Percentiles rank a stretch among this genome's conserved stretches.
These are phyloP conservation scores for Corythornis leucogaster DNA, from an alignment of 2,797 vertebrate genomes.

Conservation along the genomic window DNA sequence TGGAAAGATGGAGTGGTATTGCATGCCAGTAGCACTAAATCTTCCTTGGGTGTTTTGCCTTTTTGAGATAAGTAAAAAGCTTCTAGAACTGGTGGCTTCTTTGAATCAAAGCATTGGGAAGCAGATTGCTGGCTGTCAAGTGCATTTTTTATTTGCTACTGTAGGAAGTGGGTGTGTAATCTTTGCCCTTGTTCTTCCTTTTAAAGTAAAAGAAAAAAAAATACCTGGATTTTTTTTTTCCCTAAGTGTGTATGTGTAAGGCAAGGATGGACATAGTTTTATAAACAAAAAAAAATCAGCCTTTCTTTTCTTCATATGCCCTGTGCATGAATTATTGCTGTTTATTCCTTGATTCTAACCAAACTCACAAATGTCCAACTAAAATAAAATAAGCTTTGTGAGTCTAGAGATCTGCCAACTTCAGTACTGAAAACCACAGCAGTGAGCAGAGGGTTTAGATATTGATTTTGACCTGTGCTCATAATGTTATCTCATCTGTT, in stretches of 20 bases:
- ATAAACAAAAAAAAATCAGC: background rate
- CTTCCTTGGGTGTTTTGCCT: background rate
- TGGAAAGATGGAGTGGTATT: background rate
- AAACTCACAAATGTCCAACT: background rate
- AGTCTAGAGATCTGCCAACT: background rate
- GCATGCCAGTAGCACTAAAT: background rate
- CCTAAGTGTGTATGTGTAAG: background rate
- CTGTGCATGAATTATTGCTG: background rate
- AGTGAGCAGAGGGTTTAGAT: background rate
- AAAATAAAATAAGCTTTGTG: background rate
- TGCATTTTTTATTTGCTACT: background rate
- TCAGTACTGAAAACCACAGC: slow-evolving; percentile 14
- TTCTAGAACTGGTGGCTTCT: background rate
- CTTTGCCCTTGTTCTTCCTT: background rate
- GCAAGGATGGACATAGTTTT: background rate
- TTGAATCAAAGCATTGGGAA: background rate
- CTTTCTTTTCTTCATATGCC: background rate
- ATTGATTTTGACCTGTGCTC: slow-evolving; percentile 41
- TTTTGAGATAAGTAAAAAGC: background rate
- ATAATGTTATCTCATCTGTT: slow-evolving; percentile 24
- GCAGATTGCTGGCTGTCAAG: background rate
- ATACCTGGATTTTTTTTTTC: background rate
- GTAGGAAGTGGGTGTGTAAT: background rate
- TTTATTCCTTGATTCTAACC: background rate
- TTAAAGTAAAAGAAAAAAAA: background rate